Percentiles rank a stretch among this genome's conserved stretches.
Conservation (phyloP, 2,888 invertebrate species). For the Macrostomum cliftonense region DNA sequence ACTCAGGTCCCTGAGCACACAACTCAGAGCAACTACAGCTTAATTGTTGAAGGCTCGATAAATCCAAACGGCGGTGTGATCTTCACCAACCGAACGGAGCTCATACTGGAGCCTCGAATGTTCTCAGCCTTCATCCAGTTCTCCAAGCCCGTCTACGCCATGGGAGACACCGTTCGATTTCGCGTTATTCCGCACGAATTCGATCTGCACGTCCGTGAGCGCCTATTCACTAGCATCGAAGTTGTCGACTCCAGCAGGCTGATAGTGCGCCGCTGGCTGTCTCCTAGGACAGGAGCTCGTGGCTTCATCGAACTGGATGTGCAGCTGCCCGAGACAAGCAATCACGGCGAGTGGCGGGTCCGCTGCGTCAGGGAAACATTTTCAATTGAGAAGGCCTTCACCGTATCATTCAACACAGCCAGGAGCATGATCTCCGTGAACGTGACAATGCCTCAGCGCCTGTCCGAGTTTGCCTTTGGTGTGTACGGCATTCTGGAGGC, state of each 20-base stretch:
- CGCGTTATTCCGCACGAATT: slow-evolving; percentile 78
- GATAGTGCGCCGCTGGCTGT: slow-evolving; percentile 75
- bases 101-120: slow-evolving; percentile 63
- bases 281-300: slow-evolving; percentile 49
- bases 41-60: slow-evolving; percentile 60
- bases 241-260: slow-evolving; percentile 62
- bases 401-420: too few species aligned
- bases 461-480: slow-evolving; percentile 64
- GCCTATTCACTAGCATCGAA: slow-evolving; percentile 75
- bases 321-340: too few species aligned
- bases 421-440: slow-evolving; percentile 46
- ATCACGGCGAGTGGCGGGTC: too few species aligned
- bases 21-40: slow-evolving; percentile 59
- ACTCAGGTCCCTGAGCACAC: slow-evolving; percentile 58
- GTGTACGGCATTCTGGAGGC: slow-evolving; percentile 72
- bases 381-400: too few species aligned
- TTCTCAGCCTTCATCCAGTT: slow-evolving; percentile 79
- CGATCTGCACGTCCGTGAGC: slow-evolving; percentile 69
- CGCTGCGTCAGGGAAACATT: too few species aligned
- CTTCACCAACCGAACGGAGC: slow-evolving; percentile 65
- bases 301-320: slow-evolving; percentile 10
- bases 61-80: slow-evolving; percentile 55
- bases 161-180: slow-evolving; percentile 48
- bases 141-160: slow-evolving; percentile 1
- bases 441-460: slow-evolving; percentile 81